Base-by-base conservation (phyloP, 30 jellyfish, hydroid and myxozoan species). In the Chrysaora quinquecirrha region DNA sequence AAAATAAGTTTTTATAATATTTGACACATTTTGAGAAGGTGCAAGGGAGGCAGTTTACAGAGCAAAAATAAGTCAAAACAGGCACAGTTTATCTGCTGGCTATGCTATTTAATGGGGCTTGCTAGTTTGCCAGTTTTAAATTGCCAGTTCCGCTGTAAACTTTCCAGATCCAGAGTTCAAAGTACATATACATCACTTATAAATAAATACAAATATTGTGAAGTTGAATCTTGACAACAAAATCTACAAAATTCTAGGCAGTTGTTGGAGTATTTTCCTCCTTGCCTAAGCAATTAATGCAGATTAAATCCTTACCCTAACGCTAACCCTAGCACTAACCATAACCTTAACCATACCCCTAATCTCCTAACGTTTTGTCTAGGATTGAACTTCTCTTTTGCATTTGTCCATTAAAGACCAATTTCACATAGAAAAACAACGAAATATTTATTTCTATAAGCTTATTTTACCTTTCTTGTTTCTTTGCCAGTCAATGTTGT, bases 401-500 rank as follows among this genome's bases (percentile, higher is more conserved):
- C 58, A 43, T 9, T 9, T 6, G 12, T 43, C 16, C 16, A 6
- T 43, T 6, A 6, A 9, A 43, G 58, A 43, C 58, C 16, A n/a
- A n/a, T n/a, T 43, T 43, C 9, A 6, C 9, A 9, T 6, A 43
- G 12, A 6, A 9, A 43, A 16, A 9, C 9, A 4, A 4, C 9
- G 11, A 10, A 20, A 60, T 6, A 16, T 16, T 43, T 9, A 6
- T 9, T 6, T 43, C 9, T 6, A 43, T 6, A 16, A 43, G 16
- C 16, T 43, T 16, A 30, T 18, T 31, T 47, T 56, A 69, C 93
- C 97, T 75, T 91, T 92, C 12, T 35, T 79, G 83, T 92, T 82
- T 63, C 90, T 47, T 48, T 73, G 74, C 97, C 97, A 92, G 87
- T 92, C 98, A 38, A 92, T 79, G 32, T 80, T 70, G 61, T 78